phyloP scores from a whole-genome alignment of 2,113 vertebrate genomes.

The Orcinus orca region DNA sequence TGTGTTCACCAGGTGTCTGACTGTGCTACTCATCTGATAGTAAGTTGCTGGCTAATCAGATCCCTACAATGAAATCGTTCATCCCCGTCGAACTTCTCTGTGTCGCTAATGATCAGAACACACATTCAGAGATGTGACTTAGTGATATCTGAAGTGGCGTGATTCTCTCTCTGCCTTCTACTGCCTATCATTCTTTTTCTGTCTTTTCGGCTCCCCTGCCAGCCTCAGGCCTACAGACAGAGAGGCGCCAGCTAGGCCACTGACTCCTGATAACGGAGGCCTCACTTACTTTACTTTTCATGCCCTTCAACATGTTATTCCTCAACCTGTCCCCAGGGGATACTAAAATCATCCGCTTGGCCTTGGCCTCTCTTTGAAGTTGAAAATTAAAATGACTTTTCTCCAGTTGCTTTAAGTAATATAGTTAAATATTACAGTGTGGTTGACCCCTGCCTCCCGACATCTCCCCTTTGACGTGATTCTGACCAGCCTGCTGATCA shows the following conservation, averaged over 20 bases:
- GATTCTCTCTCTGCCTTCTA: neutral
- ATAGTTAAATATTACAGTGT: slow-evolving; percentile 77
- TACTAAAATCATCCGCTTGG: neutral
- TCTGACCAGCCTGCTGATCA: slow-evolving; percentile 19
- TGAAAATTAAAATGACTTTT: slow-evolving; percentile 77
- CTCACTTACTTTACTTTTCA: neutral
- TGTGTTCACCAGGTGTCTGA: neutral
- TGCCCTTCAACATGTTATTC: neutral
- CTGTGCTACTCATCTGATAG: neutral
- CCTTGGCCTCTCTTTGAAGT: slow-evolving; percentile 40
- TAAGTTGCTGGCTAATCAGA: neutral
- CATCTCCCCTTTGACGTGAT: slow-evolving; percentile 56
- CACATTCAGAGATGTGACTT: neutral
- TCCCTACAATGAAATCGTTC: no score
- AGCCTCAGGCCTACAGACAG: neutral
- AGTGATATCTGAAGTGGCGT: neutral
- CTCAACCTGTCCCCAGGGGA: neutral
- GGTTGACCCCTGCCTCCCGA: slow-evolving; percentile 71
- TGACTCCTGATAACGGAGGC: neutral
- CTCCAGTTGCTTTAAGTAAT: slow-evolving; percentile 63
- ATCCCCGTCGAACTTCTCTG: neutral
- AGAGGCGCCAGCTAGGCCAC: neutral
- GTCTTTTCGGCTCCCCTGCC: neutral
- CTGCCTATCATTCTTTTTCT: neutral
- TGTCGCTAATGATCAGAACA: neutral